Base-by-base conservation (phyloP, 2,888 invertebrate genomes). In the Heliconius hortense region DNA sequence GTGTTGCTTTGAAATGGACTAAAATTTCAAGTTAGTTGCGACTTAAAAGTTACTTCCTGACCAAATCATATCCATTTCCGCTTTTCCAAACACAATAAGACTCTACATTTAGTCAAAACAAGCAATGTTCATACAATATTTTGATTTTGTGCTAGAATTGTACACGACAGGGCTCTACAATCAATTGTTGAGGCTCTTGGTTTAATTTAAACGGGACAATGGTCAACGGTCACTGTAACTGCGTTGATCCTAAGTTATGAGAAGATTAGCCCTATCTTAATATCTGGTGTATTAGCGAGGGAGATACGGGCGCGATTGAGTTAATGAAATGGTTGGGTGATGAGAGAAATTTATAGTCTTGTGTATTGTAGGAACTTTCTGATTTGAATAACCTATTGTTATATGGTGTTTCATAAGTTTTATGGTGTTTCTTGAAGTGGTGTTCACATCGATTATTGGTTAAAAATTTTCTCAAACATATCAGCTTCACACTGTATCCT, bases 121-220 rank as follows among this genome's bases (percentile, higher is more conserved):
- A 75, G 82, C 80, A 81, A 81, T 82, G 81, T 68, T 76, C 35
- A 0, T 7, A 2, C 10, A 7, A 26, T 24, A 43, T 15, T 2
- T 18, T 1, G 15, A 18, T 63, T 18, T 11, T 70, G 39, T 15
- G 0, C 60, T 35, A 26, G 24, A 26, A 26, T 0, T 63, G n/a
- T n/a, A 28, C 77, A 80, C 80, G 82, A 84, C 85, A 87, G 87
- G 72, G 77, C 72, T 69, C 64, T 88, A 88, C 90, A 93, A 92
- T 93, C 90, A 92, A 92, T 93, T 92, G 82, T 77, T 70, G 77
- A 80, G 78, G 76, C 78, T 84, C 84, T 85, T 89, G 87, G 91
- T 91, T 92, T 93, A 93, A 94, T 90, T 94, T 93, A 93, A 93
- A 91, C 89, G 89, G 93, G 92, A 93, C 93, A 93, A 92, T 92